Evolutionary conservation across 2,888 invertebrate species (phyloP).

Genomic region (Molanna angustata): DNA sequence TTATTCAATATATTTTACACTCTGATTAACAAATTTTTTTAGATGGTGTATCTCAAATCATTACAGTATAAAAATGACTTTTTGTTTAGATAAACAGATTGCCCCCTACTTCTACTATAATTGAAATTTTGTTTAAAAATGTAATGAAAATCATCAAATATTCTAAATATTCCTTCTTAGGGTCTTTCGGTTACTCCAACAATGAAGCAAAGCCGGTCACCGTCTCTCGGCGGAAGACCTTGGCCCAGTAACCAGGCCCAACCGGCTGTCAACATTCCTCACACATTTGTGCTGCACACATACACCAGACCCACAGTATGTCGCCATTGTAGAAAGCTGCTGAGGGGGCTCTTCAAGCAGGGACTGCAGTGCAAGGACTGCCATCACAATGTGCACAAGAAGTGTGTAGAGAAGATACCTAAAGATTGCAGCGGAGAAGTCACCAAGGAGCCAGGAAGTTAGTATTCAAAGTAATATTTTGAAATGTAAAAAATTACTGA

Average conservation of each 20-base stretch:
- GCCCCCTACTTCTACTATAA: no score
- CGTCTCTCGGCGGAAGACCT: conserved; percentile 63
- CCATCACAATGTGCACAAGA: conserved; percentile 94
- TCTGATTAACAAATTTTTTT: no score
- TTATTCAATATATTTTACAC: no score
- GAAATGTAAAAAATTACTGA: no score
- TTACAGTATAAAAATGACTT: no score
- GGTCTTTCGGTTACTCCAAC: no score
- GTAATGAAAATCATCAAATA: not conserved
- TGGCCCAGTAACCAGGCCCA: conserved; percentile 21
- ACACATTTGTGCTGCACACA: conserved; percentile 95
- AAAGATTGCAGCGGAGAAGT: conserved; percentile 86
- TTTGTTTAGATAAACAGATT: no score
- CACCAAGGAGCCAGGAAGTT: conserved; percentile 48
- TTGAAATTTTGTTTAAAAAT: no score
- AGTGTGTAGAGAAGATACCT: conserved; percentile 86
- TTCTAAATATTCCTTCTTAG: no score
- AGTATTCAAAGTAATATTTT: conserved; percentile 14
- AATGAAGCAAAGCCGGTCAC: conserved; percentile 65
- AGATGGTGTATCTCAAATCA: no score
- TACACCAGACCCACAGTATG: conserved; percentile 97
- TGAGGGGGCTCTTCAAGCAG: conserved; percentile 94
- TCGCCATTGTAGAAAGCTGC: conserved; percentile 91
- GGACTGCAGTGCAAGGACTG: conserved; percentile 97
- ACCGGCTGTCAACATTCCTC: conserved; percentile 70